Evolutionary conservation across 2,113 vertebrate species (phyloP).

Genomic region (Rhabdornis inornatus): DNA sequence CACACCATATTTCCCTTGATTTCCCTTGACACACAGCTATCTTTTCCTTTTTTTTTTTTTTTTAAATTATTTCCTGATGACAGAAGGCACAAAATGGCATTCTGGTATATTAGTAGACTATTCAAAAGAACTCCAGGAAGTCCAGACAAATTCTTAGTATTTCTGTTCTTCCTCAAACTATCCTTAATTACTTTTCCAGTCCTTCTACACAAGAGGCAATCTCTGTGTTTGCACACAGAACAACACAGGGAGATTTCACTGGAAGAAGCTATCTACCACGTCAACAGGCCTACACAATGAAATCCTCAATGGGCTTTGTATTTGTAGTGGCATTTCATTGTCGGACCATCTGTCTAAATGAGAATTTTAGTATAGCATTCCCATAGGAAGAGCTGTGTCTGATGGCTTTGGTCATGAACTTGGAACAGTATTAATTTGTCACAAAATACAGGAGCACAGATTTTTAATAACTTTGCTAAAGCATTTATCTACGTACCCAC

Average conservation of each 20-base stretch:
- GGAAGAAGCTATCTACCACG: neutral
- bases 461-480: neutral
- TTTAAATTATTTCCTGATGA: neutral
- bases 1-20: accelerated
- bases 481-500: neutral
- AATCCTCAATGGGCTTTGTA: neutral
- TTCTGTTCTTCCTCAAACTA: neutral
- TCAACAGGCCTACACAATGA: neutral
- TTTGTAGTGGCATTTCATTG: neutral
- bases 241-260: neutral
- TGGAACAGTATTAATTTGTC: neutral
- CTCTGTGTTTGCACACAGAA: neutral
- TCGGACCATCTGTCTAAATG: accelerated
- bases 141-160: neutral
- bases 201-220: neutral
- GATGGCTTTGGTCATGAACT: neutral
- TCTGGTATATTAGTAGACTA: neutral
- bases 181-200: neutral
- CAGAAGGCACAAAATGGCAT: neutral
- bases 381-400: neutral
- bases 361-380: neutral
- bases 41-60: too few species aligned
- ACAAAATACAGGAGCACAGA: neutral
- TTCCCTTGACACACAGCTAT: neutral
- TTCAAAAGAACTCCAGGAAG: neutral